Conservation (phyloP, 2,888 invertebrate species). For the Tillus elongatus region DNA sequence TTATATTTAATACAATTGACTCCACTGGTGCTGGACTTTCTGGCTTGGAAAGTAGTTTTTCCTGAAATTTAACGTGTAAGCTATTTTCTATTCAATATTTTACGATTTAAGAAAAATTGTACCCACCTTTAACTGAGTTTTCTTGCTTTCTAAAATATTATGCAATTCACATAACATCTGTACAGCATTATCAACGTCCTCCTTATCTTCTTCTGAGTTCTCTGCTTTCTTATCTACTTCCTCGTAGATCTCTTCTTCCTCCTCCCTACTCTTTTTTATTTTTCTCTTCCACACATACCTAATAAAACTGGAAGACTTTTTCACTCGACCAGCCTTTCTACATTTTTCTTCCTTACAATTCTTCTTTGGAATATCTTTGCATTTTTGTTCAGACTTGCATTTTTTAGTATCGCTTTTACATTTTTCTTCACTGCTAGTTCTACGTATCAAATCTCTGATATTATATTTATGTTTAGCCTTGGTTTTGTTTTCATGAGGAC, state of each 20-base stretch:
- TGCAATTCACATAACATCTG: slow-evolving; percentile 31
- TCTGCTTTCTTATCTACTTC: slow-evolving; percentile 21
- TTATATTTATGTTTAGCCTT: no score
- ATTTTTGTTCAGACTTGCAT: slow-evolving; percentile 16
- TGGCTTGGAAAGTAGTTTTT: no score
- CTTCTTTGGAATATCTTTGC: slow-evolving; percentile 8
- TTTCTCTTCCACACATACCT: slow-evolving; percentile 27
- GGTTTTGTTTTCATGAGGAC: no score
- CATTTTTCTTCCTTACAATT: slow-evolving; percentile 9
- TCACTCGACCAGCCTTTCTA: slow-evolving; percentile 17
- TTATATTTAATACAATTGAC: no score
- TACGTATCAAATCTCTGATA: no score
- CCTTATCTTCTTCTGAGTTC: slow-evolving; percentile 14
- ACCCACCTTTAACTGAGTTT: no score
- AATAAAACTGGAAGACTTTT: slow-evolving; percentile 29
- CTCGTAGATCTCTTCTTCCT: slow-evolving; percentile 27
- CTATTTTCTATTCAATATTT: no score
- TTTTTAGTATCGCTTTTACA: slow-evolving; percentile 17
- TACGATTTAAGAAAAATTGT: no score
- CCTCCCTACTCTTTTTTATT: slow-evolving; percentile 19
- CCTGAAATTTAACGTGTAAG: no score
- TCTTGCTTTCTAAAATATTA: slow-evolving; percentile 29
- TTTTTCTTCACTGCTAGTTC: slow-evolving; percentile 12
- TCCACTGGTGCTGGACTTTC: no score
- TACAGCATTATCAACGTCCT: slow-evolving; percentile 20